Conservation (phyloP, 2,113 vertebrate species). For the Catharus bicknelli region DNA sequence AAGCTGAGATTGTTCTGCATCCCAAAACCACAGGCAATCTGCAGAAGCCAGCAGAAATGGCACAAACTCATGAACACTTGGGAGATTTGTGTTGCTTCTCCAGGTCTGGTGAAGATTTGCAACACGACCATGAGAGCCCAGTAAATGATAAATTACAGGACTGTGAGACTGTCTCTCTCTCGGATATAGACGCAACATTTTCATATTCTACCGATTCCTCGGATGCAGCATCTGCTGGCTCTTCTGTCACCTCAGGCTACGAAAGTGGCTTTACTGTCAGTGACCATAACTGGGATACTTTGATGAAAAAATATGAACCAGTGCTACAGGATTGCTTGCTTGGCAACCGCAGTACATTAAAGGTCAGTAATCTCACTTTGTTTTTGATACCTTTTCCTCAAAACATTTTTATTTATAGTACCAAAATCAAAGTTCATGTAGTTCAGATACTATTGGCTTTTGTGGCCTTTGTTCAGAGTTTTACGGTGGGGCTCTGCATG, state of each 20-base stretch:
- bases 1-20: background rate
- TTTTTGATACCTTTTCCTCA: background rate
- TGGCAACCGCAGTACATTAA: conserved; percentile 73
- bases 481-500: background rate
- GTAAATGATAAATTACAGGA: conserved; percentile 24
- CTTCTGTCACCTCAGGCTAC: conserved; percentile 83
- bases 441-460: background rate
- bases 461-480: background rate
- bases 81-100: background rate
- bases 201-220: conserved; percentile 73
- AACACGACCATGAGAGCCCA: background rate
- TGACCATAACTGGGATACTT: conserved; percentile 74
- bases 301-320: conserved; percentile 81
- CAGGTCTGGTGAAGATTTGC: background rate
- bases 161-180: conserved; percentile 53
- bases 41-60: background rate
- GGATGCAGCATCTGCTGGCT: conserved; percentile 71
- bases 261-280: conserved; percentile 66
- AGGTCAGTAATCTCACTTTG: conserved; percentile 73
- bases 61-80: background rate
- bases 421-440: background rate
- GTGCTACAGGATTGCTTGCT: conserved; percentile 82
- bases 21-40: background rate
- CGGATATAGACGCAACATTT: conserved; percentile 61
- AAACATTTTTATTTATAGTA: background rate